phyloP scores from a whole-genome alignment of 2,113 vertebrate genomes.

The Propithecus coquereli region DNA sequence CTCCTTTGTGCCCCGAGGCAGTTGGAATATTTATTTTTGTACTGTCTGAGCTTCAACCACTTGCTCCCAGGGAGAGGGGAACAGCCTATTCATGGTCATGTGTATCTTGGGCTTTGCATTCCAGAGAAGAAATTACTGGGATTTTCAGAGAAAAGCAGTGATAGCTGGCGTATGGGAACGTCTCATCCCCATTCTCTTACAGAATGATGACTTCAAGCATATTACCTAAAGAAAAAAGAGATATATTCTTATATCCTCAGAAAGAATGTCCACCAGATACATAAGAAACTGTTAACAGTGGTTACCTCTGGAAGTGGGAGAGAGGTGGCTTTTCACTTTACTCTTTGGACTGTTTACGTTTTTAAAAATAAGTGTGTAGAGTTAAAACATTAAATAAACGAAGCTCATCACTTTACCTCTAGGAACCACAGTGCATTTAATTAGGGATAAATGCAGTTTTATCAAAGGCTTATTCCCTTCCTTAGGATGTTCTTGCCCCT shows the following conservation, averaged over 20 bases:
- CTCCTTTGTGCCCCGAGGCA: not conserved
- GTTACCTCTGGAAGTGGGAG: not conserved
- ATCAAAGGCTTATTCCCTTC: not conserved
- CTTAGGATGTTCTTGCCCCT: not conserved
- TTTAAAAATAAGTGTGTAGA: not conserved
- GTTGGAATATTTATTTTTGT: conserved; percentile 34
- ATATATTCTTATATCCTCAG: not conserved
- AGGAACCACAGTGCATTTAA: not conserved
- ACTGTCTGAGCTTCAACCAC: conserved; percentile 11
- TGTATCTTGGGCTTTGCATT: not conserved
- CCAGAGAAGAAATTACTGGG: not conserved
- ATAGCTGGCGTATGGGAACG: not conserved
- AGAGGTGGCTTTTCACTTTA: not conserved
- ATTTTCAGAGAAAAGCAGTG: not conserved
- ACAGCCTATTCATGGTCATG: not conserved
- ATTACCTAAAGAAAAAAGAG: not conserved
- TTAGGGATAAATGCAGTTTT: not conserved
- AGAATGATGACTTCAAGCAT: not conserved
- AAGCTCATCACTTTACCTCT: not conserved
- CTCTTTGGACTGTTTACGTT: not conserved
- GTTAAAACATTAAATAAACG: not conserved
- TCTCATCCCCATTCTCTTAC: not conserved
- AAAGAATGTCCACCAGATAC: not conserved
- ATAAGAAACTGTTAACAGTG: not conserved
- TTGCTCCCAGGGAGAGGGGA: not conserved